Evolutionary conservation across 2,113 vertebrate species (phyloP).

Genomic region (Murina feae): DNA sequence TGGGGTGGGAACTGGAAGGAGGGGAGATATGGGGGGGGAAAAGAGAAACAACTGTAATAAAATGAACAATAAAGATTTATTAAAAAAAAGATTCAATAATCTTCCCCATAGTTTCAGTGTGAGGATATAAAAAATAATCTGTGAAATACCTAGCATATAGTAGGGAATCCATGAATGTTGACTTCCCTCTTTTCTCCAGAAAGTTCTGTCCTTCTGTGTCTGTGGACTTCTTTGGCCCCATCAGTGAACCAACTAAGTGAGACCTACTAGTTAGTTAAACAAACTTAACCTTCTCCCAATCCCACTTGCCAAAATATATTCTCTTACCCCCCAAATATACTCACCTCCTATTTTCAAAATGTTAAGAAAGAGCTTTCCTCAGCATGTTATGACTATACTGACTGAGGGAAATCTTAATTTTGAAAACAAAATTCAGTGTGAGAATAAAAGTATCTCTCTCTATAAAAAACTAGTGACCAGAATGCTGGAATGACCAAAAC

Average conservation of each 20-base stretch:
- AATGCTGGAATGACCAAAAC: too few species aligned
- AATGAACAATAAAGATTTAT: too few species aligned
- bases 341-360: neutral
- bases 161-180: neutral
- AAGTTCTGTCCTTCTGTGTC: neutral
- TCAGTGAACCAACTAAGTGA: neutral
- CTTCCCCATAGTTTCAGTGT: neutral
- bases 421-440: neutral
- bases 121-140: neutral
- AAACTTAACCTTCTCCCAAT: neutral
- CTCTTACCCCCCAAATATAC: neutral
- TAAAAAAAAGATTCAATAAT: neutral
- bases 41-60: too few species aligned
- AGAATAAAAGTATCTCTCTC: neutral
- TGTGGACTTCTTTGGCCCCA: neutral
- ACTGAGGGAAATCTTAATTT: neutral
- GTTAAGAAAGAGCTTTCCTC: neutral
- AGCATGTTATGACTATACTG: neutral
- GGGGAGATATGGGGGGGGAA: too few species aligned
- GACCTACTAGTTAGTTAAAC: neutral
- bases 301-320: neutral
- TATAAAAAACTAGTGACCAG: too few species aligned
- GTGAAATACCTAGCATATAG: neutral
- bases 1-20: too few species aligned
- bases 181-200: neutral